phyloP scores from a whole-genome alignment of 2,888 invertebrate species.

The Drosophila fungiperda region DNA sequence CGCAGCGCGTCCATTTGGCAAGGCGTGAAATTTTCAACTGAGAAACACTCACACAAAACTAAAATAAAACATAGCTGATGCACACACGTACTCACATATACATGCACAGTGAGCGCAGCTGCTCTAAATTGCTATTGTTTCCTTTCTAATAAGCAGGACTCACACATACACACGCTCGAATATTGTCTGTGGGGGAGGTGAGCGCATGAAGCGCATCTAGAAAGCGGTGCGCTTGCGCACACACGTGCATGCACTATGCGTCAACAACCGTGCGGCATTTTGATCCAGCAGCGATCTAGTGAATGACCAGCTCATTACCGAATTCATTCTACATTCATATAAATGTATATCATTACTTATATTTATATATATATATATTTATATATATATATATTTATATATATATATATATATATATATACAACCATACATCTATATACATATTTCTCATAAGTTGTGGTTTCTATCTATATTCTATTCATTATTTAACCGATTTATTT shows the following conservation, averaged over 20 bases:
- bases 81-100: slow-evolving; percentile 4
- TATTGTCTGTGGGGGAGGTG: neutral
- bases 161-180: slow-evolving; percentile 9
- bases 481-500: neutral
- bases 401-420: too few species aligned
- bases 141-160: slow-evolving; percentile 43
- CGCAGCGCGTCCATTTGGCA: slow-evolving; percentile 53
- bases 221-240: neutral
- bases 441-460: neutral
- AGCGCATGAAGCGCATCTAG: slow-evolving; percentile 3
- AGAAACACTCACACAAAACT: slow-evolving; percentile 28
- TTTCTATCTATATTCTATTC: neutral
- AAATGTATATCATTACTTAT: neutral
- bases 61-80: slow-evolving; percentile 22
- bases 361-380: too few species aligned
- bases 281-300: neutral
- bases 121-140: slow-evolving; percentile 55
- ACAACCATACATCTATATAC: too few species aligned
- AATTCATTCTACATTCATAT: neutral
- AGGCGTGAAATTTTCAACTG: slow-evolving; percentile 65
- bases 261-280: neutral
- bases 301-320: neutral
- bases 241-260: neutral
- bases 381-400: too few species aligned
- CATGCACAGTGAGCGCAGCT: slow-evolving; percentile 42